phyloP scores from a whole-genome alignment of 2,797 vertebrate species.

The Sebastes glaucus region DNA sequence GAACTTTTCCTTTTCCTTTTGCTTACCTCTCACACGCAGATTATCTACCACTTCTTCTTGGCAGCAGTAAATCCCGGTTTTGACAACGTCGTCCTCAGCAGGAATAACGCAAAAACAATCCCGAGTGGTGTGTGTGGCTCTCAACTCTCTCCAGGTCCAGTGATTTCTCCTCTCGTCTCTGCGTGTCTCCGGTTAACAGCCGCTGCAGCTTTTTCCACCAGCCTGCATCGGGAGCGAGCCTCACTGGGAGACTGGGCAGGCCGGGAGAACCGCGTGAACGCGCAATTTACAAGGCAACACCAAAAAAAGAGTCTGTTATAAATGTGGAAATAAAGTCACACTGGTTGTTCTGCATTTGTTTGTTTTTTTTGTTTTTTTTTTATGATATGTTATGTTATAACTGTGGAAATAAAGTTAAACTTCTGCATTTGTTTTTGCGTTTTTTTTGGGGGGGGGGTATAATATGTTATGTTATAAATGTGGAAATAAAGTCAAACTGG shows the following conservation, averaged over 20 bases:
- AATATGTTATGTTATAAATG: no score
- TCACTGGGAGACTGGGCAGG: slow-evolving; percentile 59
- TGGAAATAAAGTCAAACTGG: no score
- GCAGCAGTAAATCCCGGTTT: slow-evolving; percentile 41
- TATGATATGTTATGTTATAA: no score
- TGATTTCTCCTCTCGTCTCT: slow-evolving; percentile 54
- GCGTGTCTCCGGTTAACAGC: slow-evolving; percentile 71
- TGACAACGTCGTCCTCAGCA: slow-evolving; percentile 27
- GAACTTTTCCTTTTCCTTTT: no score
- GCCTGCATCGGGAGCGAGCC: slow-evolving; percentile 66
- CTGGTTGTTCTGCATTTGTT: background rate
- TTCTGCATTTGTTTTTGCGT: no score
- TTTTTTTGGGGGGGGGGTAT: no score
- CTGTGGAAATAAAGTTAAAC: fast-evolving
- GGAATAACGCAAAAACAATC: slow-evolving; percentile 25
- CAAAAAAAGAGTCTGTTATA: background rate
- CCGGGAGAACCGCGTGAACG: slow-evolving; percentile 54
- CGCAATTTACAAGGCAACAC: slow-evolving; percentile 40
- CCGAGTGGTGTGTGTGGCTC: slow-evolving; percentile 42
- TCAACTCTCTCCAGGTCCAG: slow-evolving; percentile 32
- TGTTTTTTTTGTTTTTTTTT: no score
- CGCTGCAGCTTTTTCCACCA: slow-evolving; percentile 73
- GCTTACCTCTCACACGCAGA: slow-evolving; percentile 50
- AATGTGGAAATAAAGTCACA: background rate
- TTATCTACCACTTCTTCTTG: slow-evolving; percentile 5